Evolutionary conservation across 92 coral and sea anemone species (phyloP).

Genomic region (Epizoanthus illoricatus): DNA sequence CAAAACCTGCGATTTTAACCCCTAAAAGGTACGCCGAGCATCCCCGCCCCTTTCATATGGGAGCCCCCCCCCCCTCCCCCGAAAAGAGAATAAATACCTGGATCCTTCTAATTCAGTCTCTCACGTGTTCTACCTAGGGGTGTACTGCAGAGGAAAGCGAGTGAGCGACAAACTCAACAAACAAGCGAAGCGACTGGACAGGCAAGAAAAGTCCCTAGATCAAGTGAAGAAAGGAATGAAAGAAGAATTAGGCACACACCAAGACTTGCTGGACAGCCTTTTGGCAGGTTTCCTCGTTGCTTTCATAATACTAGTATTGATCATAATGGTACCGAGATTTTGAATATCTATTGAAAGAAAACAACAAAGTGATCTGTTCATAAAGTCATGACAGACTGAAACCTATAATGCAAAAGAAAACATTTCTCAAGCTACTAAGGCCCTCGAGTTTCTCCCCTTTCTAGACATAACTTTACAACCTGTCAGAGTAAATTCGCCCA

Average conservation of each 20-base stretch:
- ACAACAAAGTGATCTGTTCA: not conserved
- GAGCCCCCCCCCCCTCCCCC: no score
- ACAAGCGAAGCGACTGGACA: not conserved
- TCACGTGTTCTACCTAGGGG: not conserved
- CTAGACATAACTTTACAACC: no score
- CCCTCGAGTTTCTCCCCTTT: no score
- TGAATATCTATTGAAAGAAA: not conserved
- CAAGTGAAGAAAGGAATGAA: not conserved
- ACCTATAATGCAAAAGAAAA: no score
- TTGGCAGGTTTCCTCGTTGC: conserved; percentile 6
- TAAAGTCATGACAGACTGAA: no score
- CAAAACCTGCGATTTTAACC: no score
- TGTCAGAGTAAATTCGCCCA: no score
- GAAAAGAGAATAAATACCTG: no score
- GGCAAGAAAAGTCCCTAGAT: not conserved
- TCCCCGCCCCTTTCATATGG: no score
- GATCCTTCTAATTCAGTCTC: no score
- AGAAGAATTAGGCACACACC: not conserved
- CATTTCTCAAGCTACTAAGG: no score
- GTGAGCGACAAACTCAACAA: not conserved
- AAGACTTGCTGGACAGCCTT: not conserved
- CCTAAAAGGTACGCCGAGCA: no score
- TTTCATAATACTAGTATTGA: not conserved
- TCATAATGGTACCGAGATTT: conserved; percentile 2
- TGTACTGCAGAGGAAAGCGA: conserved; percentile 27